Conservation (phyloP, 2,888 invertebrate genomes). For the Odontothrips loti region DNA sequence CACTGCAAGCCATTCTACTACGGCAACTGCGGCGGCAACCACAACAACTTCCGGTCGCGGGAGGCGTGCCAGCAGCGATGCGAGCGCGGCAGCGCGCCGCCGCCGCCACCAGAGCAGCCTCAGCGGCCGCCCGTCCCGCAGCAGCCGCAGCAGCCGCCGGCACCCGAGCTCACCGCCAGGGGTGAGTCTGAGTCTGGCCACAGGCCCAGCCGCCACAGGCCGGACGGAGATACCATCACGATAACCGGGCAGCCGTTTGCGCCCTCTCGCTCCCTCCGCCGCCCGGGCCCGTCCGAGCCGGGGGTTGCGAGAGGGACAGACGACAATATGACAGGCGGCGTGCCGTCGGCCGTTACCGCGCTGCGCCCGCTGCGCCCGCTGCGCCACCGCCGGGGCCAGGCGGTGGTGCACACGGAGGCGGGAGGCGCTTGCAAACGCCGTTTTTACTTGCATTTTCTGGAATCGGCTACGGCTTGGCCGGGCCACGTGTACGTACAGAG, state of each 20-base stretch:
- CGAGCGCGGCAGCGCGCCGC: conserved; percentile 46
- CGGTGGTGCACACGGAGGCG: no score
- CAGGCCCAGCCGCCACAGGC: neutral
- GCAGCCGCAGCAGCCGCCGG: conserved; percentile 8
- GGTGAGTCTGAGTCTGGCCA: conserved; percentile 17
- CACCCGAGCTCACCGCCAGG: neutral
- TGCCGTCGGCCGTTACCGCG: neutral
- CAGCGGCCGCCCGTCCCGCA: neutral
- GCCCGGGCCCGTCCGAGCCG: no score
- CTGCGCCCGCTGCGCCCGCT: no score
- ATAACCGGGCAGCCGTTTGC: neutral
- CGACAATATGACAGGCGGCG: neutral
- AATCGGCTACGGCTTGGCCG: no score
- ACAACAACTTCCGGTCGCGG: conserved; percentile 73
- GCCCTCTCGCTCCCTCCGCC: no score
- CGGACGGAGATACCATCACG: no score
- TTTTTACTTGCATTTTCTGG: no score
- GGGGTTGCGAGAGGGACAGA: no score
- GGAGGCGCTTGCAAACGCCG: no score
- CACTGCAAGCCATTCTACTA: conserved; percentile 78
- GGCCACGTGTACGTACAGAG: no score
- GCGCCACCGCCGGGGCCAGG: no score
- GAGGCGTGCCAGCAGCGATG: conserved; percentile 65
- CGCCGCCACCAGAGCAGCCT: conserved; percentile 40
- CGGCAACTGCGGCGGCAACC: conserved; percentile 89